Conservation (phyloP, 2,113 vertebrate genomes). For the Microtus montanus region DNA sequence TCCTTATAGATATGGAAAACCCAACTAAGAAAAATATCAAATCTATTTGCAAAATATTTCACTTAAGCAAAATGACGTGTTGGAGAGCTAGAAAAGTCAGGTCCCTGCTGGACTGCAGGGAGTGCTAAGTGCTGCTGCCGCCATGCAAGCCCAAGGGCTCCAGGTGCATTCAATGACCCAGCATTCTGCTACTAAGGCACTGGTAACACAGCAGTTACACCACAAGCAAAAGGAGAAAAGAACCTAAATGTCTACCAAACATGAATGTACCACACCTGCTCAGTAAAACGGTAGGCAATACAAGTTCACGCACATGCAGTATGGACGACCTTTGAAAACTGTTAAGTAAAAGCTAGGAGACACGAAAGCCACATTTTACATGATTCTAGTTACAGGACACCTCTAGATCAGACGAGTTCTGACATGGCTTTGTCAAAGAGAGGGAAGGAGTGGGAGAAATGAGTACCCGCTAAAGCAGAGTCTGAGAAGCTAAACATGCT, state of each 20-base stretch:
- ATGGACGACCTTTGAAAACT: background rate
- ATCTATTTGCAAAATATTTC: slow-evolving; percentile 20
- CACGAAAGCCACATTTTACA: background rate
- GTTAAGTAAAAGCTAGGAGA: background rate
- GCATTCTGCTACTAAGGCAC: background rate
- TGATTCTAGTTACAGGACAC: background rate
- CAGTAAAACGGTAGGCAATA: background rate
- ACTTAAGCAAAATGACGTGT: background rate
- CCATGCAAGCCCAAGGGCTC: background rate
- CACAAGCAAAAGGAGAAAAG: background rate
- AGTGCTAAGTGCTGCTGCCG: background rate
- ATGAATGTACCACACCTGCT: background rate
- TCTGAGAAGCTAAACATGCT: background rate
- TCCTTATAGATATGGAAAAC: background rate
- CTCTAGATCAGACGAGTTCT: background rate
- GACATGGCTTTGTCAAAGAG: background rate
- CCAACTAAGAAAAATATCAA: background rate
- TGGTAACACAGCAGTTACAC: background rate
- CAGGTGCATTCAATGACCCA: background rate
- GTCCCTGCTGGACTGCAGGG: background rate
- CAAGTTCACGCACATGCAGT: background rate
- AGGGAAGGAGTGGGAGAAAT: background rate
- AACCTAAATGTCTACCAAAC: background rate
- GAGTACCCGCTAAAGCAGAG: background rate
- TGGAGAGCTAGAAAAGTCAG: background rate